A percentile compares a stretch with the other conserved stretches of the same genome.
These are phyloP conservation scores for Phrynocephalus guinanensis DNA, from an alignment of 2,797 vertebrate species.

Conservation along the genomic window DNA sequence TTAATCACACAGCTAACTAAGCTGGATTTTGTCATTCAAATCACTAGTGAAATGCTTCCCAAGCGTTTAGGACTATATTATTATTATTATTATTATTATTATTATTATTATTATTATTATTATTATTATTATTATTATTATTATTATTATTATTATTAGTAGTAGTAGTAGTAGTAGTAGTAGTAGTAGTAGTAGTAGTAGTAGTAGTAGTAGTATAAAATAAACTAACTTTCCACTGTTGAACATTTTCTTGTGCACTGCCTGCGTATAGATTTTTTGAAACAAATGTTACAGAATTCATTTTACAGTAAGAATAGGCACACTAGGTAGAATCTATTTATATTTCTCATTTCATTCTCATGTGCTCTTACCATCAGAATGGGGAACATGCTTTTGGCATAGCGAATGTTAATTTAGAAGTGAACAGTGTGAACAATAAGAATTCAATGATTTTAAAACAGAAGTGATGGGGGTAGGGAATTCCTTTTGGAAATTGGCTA, in stretches of 20 bases:
- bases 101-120: no score
- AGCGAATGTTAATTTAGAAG: not conserved
- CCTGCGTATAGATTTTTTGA: not conserved
- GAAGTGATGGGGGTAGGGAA: not conserved
- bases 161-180: no score
- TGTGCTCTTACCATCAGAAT: not conserved
- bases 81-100: no score
- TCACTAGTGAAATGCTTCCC: no score
- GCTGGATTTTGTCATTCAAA: no score
- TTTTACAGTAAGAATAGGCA: not conserved
- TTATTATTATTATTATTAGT: no score
- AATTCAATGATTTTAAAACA: not conserved
- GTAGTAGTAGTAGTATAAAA: no score
- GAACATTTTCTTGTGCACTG: not conserved
- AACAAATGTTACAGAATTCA: not conserved
- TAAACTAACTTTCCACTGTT: not conserved
- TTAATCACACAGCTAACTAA: no score
- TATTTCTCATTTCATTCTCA: not conserved
- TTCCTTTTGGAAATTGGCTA: no score
- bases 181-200: no score
- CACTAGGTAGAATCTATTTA: not conserved
- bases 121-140: no score
- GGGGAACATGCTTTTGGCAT: not conserved
- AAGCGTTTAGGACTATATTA: no score
- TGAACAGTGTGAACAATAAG: not conserved